phyloP scores from a whole-genome alignment of 2,113 vertebrate species.

The Collichthys lucidus region DNA sequence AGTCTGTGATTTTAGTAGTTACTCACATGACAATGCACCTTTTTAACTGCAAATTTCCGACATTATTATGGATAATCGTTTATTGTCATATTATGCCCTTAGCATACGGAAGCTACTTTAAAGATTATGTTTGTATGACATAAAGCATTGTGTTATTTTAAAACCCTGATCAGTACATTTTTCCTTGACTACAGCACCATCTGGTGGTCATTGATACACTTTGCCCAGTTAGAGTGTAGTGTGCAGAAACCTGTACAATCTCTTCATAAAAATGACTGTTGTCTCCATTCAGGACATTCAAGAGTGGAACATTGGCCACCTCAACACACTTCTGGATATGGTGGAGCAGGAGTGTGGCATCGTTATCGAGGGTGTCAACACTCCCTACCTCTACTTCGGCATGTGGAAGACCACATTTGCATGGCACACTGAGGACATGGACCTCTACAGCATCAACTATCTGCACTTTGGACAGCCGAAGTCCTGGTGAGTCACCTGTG shows the following conservation, averaged over 20 bases:
- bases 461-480: constrained; percentile 98
- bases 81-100: background rate
- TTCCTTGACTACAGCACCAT: constrained; percentile 45
- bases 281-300: constrained; percentile 85
- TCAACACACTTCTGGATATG: constrained; percentile 97
- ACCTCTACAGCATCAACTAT: constrained; percentile 99
- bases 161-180: background rate
- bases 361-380: constrained; percentile 98
- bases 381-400: constrained; percentile 98
- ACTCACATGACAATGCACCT: background rate
- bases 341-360: constrained; percentile 98
- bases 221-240: background rate
- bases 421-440: constrained; percentile 99
- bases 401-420: constrained; percentile 99
- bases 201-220: constrained; percentile 45
- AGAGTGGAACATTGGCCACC: constrained; percentile 95
- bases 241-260: background rate
- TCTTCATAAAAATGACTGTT: background rate
- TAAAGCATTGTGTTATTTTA: background rate
- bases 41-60: background rate
- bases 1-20: too few relatives aligned
- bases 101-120: background rate
- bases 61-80: background rate
- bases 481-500: constrained; percentile 89
- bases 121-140: background rate